phyloP scores from a whole-genome alignment of 2,113 vertebrate species.

The Zapus hudsonius region DNA sequence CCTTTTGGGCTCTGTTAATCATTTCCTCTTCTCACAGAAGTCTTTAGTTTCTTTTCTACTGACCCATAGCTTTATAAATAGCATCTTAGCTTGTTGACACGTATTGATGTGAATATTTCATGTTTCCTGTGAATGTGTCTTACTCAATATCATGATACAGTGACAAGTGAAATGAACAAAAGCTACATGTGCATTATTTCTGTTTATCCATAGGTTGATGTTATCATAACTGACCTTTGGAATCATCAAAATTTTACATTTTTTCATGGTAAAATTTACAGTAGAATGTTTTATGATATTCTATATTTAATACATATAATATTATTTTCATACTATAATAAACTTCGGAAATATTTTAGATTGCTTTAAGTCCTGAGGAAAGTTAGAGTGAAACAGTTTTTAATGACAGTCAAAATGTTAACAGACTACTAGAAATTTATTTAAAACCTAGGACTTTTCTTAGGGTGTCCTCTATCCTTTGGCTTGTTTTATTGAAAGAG shows the following conservation, averaged over 20 bases:
- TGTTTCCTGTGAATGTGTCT: background rate
- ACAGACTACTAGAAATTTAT: background rate
- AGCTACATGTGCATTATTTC: fast-evolving
- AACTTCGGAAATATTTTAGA: conserved; percentile 45
- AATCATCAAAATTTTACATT: conserved; percentile 10
- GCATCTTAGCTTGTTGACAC: background rate
- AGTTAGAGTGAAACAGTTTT: background rate
- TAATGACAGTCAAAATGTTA: conserved; percentile 34
- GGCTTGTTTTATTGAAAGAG: background rate
- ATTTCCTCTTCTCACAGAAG: background rate
- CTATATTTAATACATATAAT: background rate
- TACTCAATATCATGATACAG: background rate
- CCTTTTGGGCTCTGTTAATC: background rate
- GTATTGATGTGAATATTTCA: background rate
- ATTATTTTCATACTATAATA: background rate
- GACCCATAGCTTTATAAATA: background rate
- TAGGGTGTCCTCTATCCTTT: background rate
- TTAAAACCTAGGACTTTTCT: background rate
- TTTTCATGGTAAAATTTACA: background rate
- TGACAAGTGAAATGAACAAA: background rate
- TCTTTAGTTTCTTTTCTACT: background rate
- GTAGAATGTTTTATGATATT: background rate
- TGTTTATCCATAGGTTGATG: background rate
- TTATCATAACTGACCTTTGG: background rate
- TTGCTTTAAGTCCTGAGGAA: conserved; percentile 17